These are phyloP conservation scores for Atethmia centrago DNA, from an alignment of 2,888 invertebrate species.

Conservation along the genomic window DNA sequence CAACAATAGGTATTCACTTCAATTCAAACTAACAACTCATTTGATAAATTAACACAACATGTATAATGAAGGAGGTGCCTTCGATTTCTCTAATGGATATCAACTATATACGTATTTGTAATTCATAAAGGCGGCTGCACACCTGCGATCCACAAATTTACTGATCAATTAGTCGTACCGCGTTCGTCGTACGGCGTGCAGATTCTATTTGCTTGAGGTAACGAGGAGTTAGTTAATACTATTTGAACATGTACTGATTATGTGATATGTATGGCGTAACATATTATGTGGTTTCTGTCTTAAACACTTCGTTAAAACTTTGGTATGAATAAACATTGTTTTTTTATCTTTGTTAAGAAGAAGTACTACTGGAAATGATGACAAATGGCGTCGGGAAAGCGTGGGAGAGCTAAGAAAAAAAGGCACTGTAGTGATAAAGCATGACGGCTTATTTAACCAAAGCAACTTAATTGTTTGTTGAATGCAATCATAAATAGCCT, in stretches of 20 bases:
- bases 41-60: conserved; percentile 50
- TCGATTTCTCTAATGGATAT: conserved; percentile 64
- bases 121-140: conserved; percentile 76
- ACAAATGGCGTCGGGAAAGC: background rate
- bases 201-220: conserved; percentile 71
- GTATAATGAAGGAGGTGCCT: conserved; percentile 26
- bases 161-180: conserved; percentile 83
- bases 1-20: conserved; percentile 32
- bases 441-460: background rate
- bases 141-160: conserved; percentile 77
- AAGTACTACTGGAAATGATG: background rate
- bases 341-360: background rate
- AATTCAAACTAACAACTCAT: conserved; percentile 38
- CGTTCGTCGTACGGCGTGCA: conserved; percentile 69
- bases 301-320: conserved; percentile 5
- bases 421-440: background rate
- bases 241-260: conserved; percentile 46
- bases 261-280: conserved; percentile 32
- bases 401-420: background rate
- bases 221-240: conserved; percentile 73
- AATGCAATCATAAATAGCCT: background rate
- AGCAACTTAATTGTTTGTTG: background rate
- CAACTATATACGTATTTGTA: conserved; percentile 72
- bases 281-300: background rate
- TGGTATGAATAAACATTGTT: background rate